Percentiles rank a stretch among this genome's conserved stretches.
Conservation (phyloP, 2,888 invertebrate species). For the Chrysolina haemoptera region DNA sequence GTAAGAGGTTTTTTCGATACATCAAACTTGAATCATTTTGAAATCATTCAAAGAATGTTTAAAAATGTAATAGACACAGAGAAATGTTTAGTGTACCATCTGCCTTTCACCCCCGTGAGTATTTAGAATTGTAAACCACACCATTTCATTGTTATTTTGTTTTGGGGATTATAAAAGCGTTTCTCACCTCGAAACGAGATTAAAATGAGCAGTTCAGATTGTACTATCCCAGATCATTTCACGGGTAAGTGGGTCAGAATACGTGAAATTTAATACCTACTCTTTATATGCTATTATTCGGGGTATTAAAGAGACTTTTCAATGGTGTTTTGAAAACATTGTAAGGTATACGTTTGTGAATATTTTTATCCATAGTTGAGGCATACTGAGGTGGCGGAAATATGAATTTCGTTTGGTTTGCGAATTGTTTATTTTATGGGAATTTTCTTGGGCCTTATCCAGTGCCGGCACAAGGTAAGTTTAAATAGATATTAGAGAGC, state of each 20-base stretch:
- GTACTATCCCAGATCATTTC: constrained; percentile 48
- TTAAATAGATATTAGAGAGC: too few relatives aligned
- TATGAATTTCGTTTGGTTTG: neutral
- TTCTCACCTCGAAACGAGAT: constrained; percentile 59
- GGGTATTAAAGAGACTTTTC: constrained; percentile 31
- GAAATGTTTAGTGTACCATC: constrained; percentile 13
- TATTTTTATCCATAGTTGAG: neutral
- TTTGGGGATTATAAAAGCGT: constrained; percentile 52
- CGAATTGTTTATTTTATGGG: neutral
- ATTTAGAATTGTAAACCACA: constrained; percentile 15
- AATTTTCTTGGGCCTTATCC: too few relatives aligned
- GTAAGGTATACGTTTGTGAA: constrained; percentile 34
- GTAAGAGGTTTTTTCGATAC: too few relatives aligned
- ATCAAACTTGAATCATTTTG: too few relatives aligned
- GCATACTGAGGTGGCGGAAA: neutral
- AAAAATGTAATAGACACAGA: too few relatives aligned
- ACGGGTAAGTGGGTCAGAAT: constrained; percentile 45
- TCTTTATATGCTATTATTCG: constrained; percentile 37
- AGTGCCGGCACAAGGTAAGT: too few relatives aligned
- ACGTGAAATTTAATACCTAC: constrained; percentile 40
- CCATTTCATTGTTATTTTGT: constrained; percentile 43
- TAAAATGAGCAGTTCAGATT: constrained; percentile 57
- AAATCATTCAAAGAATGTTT: too few relatives aligned
- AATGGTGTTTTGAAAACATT: constrained; percentile 31
- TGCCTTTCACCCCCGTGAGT: constrained; percentile 14